Evolutionary conservation across 2,888 invertebrate genomes (phyloP).

Genomic region (Pedicia rivosa): DNA sequence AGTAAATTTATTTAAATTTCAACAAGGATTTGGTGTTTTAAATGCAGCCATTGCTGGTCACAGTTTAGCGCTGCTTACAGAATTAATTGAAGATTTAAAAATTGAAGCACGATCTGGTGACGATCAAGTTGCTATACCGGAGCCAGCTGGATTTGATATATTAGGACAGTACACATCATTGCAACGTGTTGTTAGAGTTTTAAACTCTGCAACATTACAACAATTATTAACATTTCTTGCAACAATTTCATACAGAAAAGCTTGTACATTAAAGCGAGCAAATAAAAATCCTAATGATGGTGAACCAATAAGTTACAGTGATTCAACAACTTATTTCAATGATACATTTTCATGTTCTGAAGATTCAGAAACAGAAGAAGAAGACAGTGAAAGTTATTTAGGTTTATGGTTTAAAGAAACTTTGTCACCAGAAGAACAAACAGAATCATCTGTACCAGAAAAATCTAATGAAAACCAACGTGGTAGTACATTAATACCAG

Average conservation of each 20-base stretch:
- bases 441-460: constrained; percentile 38
- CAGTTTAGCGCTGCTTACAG: constrained; percentile 48
- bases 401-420: constrained; percentile 94
- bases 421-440: constrained; percentile 54
- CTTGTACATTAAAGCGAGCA: constrained; percentile 63
- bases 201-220: constrained; percentile 33
- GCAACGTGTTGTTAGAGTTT: constrained; percentile 34
- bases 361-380: constrained; percentile 55
- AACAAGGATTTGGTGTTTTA: constrained; percentile 74
- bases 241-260: constrained; percentile 81
- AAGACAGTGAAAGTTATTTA: constrained; percentile 28
- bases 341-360: constrained; percentile 84
- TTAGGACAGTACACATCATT: constrained; percentile 30
- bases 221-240: constrained; percentile 73
- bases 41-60: constrained; percentile 80
- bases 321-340: constrained; percentile 92
- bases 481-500: constrained; percentile 41
- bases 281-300: constrained; percentile 62
- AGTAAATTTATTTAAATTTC: constrained; percentile 55
- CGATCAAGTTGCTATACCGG: constrained; percentile 14
- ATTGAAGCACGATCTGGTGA: constrained; percentile 26
- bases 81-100: constrained; percentile 28
- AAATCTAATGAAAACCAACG: constrained; percentile 32
- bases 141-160: constrained; percentile 30
- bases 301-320: constrained; percentile 72